Base-by-base conservation (phyloP, 2,888 invertebrate species). In the Xiphydria camelus region DNA sequence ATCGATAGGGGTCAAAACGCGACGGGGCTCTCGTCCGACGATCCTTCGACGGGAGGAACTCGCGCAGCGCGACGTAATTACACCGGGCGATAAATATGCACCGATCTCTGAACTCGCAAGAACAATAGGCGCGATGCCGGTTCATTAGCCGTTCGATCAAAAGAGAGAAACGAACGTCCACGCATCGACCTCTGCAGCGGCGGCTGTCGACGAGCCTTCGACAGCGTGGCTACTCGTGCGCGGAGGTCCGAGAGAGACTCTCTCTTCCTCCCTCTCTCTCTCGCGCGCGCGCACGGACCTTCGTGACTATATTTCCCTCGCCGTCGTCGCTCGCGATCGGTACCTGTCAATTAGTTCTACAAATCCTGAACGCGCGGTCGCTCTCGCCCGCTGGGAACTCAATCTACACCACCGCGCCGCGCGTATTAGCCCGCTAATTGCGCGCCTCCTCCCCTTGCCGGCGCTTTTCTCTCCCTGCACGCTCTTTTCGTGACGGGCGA, bases 91-190 rank as follows among this genome's bases (percentile, higher is more conserved):
- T 29, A 14, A 29, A 14, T 29, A 29, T 29, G 34, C 41, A 36
- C 33, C 39, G 32, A 36, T 35, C 18, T 34, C 20, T 17, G 21
- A 35, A 36, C 12, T 22, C 6, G 14, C 19, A 33, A 14, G 44
- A 23, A 44, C 44, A 44, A 44, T 44, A 31, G 37, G 10, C 36
- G 12, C 31, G 21, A 29, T 14, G 19, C 42, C 51, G 57, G 57
- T 66, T 66, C 62, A 58, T 65, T 62, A 66, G 62, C 56, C 54
- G 53, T 51, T 55, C 54, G 57, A 61, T 63, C 56, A 59, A 61
- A 58, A 47, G 49, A 44, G 58, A 52, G 47, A 58, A 49, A 51
- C 45, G n/a, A n/a, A n/a, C 55, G 33, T 45, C 34, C 29, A 29
- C 29, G 29, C 29, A 29, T 29, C 15, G 12, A n/a, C n/a, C n/a